Conservation (phyloP, 2,797 vertebrate genomes). For the Cichlasoma orientale region DNA sequence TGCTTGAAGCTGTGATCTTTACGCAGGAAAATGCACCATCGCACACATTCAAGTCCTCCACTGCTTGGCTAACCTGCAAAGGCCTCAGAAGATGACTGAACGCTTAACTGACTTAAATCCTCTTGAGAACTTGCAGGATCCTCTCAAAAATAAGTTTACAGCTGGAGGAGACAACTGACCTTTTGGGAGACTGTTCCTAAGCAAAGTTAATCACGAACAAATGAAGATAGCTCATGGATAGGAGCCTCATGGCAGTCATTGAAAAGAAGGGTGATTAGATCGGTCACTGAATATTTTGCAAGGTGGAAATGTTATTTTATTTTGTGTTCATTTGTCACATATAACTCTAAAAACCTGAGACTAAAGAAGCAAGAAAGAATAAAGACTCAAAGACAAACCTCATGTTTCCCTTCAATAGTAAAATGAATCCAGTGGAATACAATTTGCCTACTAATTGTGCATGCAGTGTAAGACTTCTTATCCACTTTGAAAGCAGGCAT, state of each 20-base stretch:
- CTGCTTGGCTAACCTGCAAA: neutral
- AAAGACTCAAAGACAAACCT: neutral
- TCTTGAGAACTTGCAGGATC: neutral
- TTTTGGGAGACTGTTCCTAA: neutral
- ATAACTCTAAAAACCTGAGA: neutral
- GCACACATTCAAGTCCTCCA: neutral
- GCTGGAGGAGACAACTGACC: neutral
- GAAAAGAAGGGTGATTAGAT: neutral
- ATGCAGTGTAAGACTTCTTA: neutral
- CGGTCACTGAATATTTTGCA: neutral
- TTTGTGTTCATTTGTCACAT: neutral
- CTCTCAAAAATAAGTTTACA: neutral
- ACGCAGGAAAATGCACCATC: neutral
- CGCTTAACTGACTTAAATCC: neutral
- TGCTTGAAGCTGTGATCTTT: neutral
- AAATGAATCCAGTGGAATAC: neutral
- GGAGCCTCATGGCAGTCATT: neutral
- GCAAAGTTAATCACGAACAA: neutral
- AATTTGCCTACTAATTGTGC: neutral
- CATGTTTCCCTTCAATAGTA: neutral
- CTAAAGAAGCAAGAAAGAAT: too few species aligned
- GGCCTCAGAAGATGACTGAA: neutral
- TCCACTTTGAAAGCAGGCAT: slow-evolving; percentile 29
- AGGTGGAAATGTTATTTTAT: neutral
- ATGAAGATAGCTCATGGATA: neutral